Percentiles rank a stretch among this genome's conserved stretches.
These are phyloP conservation scores for Nomia melanderi DNA, from an alignment of 1,140 invertebrate species.

Conservation along the genomic window DNA sequence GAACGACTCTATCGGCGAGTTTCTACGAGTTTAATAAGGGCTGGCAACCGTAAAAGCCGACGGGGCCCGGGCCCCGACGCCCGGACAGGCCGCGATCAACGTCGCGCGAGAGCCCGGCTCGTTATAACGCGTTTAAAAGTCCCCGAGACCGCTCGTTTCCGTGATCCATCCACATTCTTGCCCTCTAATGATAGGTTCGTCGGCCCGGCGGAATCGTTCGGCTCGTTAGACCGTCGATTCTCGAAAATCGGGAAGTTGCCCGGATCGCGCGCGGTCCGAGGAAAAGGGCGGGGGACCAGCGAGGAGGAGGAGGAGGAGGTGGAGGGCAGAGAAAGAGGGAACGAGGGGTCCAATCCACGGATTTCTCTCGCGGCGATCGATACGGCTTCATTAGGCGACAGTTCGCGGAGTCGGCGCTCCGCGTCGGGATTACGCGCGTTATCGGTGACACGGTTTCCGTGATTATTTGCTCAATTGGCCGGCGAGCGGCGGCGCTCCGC, in stretches of 20 bases:
- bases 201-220: background rate
- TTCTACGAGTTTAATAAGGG: constrained; percentile 16
- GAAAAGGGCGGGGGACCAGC: too few species aligned
- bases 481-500: constrained; percentile 5
- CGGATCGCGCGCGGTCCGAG: too few species aligned
- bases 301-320: background rate
- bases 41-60: constrained; percentile 24
- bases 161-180: constrained; percentile 36
- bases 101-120: constrained; percentile 3
- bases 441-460: constrained; percentile 50
- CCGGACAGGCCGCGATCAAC: constrained; percentile 24
- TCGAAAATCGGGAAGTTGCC: background rate
- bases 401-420: constrained; percentile 6
- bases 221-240: constrained; percentile 9
- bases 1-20: background rate
- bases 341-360: too few species aligned
- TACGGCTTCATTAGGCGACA: constrained; percentile 26
- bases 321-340: too few species aligned
- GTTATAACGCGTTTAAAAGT: constrained; percentile 47
- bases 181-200: constrained; percentile 38
- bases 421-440: constrained; percentile 38
- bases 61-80: constrained; percentile 5
- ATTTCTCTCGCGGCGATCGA: constrained; percentile 7
- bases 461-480: constrained; percentile 64
- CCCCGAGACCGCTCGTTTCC: constrained; percentile 40